A percentile compares a stretch with the other conserved stretches of the same genome.
These are phyloP conservation scores for Barnardius zonarius DNA, from an alignment of 2,113 vertebrate genomes.

Conservation along the genomic window DNA sequence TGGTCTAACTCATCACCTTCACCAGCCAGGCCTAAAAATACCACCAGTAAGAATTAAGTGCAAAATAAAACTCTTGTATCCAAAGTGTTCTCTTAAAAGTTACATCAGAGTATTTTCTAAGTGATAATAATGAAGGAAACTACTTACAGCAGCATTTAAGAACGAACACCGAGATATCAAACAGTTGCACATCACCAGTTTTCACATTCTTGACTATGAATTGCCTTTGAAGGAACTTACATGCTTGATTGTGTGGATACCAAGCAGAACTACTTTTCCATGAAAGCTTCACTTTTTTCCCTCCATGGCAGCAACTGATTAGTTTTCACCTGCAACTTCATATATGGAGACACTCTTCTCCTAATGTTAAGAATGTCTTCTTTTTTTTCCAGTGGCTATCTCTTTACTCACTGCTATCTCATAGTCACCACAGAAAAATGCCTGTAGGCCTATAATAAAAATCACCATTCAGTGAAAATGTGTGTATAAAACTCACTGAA, in stretches of 20 bases:
- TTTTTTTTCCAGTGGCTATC: background rate
- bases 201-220: background rate
- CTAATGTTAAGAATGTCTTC: background rate
- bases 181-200: background rate
- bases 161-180: background rate
- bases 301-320: background rate
- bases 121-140: background rate
- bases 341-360: background rate
- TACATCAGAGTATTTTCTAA: background rate
- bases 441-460: background rate
- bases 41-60: background rate
- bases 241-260: background rate
- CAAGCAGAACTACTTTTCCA: background rate
- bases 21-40: background rate
- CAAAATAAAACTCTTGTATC: background rate
- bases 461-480: background rate
- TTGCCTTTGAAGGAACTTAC: background rate
- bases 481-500: background rate
- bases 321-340: background rate
- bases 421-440: background rate
- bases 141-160: background rate
- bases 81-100: background rate
- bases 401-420: background rate
- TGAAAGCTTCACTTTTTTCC: background rate
- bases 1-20: background rate